Conservation (phyloP, 2,113 vertebrate genomes). For the Xiphorhynchus elegans region DNA sequence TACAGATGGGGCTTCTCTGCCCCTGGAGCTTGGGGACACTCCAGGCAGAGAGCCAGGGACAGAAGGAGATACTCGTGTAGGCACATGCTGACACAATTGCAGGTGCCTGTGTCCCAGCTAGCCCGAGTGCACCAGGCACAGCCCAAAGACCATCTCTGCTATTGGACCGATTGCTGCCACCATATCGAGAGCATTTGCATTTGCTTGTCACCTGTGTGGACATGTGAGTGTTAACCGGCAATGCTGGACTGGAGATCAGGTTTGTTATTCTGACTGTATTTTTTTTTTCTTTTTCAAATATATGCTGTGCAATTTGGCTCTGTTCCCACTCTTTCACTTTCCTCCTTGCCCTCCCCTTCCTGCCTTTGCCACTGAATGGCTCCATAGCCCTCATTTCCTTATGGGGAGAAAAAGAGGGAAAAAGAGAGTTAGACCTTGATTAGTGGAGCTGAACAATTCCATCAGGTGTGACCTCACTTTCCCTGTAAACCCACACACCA, state of each 20-base stretch:
- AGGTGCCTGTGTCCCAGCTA: background rate
- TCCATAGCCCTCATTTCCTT: background rate
- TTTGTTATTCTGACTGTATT: background rate
- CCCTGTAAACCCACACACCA: background rate
- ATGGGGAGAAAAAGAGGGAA: background rate
- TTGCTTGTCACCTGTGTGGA: background rate
- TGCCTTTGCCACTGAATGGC: background rate
- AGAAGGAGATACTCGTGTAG: background rate
- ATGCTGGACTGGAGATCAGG: background rate
- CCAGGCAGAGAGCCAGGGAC: background rate
- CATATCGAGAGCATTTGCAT: background rate
- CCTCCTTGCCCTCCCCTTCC: background rate
- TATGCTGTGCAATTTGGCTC: background rate
- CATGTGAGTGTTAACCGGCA: background rate
- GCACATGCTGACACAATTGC: fast-evolving
- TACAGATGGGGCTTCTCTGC: background rate
- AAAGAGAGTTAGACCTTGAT: background rate
- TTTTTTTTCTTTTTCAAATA: background rate
- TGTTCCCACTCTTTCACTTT: background rate
- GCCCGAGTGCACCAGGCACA: background rate
- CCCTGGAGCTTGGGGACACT: background rate
- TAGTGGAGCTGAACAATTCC: background rate
- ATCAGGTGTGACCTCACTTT: background rate
- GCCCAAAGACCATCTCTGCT: background rate
- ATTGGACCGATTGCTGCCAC: fast-evolving